These are phyloP conservation scores for Capitulum mitella DNA, from an alignment of 2,888 invertebrate species.

Conservation along the genomic window DNA sequence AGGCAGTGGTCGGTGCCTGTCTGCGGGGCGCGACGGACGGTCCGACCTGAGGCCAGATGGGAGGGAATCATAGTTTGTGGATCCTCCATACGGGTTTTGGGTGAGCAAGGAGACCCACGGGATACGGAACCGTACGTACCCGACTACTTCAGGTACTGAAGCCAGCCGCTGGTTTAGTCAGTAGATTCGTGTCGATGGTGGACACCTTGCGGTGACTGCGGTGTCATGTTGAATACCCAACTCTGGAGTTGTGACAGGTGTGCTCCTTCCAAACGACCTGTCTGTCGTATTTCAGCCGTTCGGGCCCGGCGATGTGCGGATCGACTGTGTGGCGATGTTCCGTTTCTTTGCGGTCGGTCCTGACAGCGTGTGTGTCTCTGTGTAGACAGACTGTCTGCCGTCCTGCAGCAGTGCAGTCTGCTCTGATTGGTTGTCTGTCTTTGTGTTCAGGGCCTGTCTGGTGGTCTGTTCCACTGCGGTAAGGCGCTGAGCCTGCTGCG, in stretches of 20 bases:
- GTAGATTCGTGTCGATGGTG: too few relatives aligned
- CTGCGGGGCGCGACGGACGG: background rate
- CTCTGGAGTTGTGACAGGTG: too few relatives aligned
- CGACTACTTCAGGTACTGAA: too few relatives aligned
- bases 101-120: too few relatives aligned
- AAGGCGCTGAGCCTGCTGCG: constrained; percentile 26
- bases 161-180: too few relatives aligned
- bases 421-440: background rate
- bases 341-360: background rate
- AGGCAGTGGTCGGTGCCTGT: background rate
- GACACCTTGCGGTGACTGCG: too few relatives aligned
- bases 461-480: constrained; percentile 26
- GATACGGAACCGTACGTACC: too few relatives aligned
- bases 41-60: background rate
- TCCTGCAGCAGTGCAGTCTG: background rate
- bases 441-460: background rate
- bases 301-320: too few relatives aligned
- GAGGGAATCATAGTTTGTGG: background rate
- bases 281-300: too few relatives aligned
- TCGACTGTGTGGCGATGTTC: background rate
- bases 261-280: too few relatives aligned
- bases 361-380: background rate
- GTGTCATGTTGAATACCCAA: too few relatives aligned
- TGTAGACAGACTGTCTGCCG: background rate
- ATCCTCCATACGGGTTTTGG: too few relatives aligned